Conservation (phyloP, 2,888 invertebrate genomes). For the Ametastegia equiseti region DNA sequence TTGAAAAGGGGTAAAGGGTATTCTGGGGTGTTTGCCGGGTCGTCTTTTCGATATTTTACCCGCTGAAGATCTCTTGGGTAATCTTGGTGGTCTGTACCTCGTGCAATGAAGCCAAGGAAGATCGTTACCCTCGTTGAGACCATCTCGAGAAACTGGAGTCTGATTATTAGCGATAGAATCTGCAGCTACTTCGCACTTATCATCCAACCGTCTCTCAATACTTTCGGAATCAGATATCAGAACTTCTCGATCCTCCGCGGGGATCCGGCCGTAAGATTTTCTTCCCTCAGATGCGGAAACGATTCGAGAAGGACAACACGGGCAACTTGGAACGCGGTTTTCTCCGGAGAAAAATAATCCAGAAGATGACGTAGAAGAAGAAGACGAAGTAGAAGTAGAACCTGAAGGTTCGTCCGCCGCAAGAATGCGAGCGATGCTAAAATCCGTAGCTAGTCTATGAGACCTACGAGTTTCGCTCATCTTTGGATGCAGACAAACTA, state of each 20-base stretch:
- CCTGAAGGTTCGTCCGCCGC: conserved; percentile 55
- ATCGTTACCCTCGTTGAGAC: conserved; percentile 53
- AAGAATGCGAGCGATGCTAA: conserved; percentile 69
- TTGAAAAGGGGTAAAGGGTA: conserved; percentile 86
- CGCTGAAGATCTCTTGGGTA: conserved; percentile 77
- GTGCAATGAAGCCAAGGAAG: conserved; percentile 84
- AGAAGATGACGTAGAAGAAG: not conserved
- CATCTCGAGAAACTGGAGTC: not conserved
- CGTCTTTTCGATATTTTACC: conserved; percentile 63
- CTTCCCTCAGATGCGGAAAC: not conserved
- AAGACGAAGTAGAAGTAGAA: no score
- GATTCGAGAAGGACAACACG: not conserved
- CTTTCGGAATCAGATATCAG: not conserved
- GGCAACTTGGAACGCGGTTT: not conserved
- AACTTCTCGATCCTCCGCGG: not conserved
- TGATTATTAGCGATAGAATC: not conserved
- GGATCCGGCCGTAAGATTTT: not conserved
- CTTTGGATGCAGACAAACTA: conserved; percentile 59
- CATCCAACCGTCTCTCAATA: not conserved
- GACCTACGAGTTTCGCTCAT: conserved; percentile 64
- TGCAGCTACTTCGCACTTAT: not conserved
- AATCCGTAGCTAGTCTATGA: conserved; percentile 63
- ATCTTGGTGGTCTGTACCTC: conserved; percentile 84
- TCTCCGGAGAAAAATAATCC: not conserved
- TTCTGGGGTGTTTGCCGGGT: conserved; percentile 76